These are phyloP conservation scores for Iselma pallidipennis DNA, from an alignment of 2,888 invertebrate species.

Conservation along the genomic window DNA sequence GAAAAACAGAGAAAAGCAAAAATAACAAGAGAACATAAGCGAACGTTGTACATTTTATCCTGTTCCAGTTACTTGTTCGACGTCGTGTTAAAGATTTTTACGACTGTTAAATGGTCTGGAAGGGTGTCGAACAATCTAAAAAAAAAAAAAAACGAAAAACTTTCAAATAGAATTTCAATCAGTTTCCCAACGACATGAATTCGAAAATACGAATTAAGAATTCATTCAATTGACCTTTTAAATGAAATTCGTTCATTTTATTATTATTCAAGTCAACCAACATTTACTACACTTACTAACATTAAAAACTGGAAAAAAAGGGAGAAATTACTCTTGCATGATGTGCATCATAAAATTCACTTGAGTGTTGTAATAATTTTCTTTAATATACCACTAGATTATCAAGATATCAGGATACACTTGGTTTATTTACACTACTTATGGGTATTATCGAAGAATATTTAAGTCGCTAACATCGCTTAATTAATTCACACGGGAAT, in stretches of 20 bases:
- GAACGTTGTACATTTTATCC: not conserved
- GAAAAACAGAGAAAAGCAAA: not conserved
- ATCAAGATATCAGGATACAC: not conserved
- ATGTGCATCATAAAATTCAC: not conserved
- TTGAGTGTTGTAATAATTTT: not conserved
- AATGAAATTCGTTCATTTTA: not conserved
- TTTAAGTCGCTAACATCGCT: not conserved
- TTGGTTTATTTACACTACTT: too few species aligned
- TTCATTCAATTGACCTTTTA: not conserved
- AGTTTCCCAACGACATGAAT: not conserved
- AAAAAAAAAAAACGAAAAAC: not conserved
- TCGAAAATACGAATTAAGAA: not conserved
- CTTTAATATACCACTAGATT: not conserved
- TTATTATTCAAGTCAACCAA: not conserved
- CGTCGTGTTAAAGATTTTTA: not conserved
- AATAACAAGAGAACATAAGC: not conserved
- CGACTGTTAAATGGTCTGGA: not conserved
- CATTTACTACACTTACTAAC: not conserved
- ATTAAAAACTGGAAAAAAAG: not conserved
- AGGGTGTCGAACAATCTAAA: not conserved
- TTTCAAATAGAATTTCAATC: conserved; percentile 1
- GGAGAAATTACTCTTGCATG: not conserved
- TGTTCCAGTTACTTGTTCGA: not conserved
- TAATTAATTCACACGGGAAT: not conserved
- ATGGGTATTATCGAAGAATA: too few species aligned